These are phyloP conservation scores for Steinernema hermaphroditum DNA, from an alignment of 2,888 invertebrate genomes.

Conservation along the genomic window DNA sequence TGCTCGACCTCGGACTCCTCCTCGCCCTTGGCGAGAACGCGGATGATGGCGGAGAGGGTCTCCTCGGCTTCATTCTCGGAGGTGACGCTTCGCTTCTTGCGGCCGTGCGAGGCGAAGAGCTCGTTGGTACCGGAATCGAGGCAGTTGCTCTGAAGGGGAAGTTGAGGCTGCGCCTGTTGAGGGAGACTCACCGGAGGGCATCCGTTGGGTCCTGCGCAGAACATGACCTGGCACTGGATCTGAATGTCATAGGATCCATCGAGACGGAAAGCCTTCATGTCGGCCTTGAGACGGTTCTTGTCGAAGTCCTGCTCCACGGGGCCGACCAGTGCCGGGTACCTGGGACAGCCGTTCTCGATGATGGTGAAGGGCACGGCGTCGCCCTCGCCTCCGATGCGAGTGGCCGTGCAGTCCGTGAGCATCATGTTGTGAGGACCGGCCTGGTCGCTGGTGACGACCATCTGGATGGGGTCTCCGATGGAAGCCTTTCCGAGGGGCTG, in stretches of 20 bases:
- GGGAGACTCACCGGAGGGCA: slow-evolving; percentile 61
- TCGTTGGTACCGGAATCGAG: slow-evolving; percentile 66
- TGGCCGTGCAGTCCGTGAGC: slow-evolving; percentile 67
- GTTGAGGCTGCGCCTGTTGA: not conserved
- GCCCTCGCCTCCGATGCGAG: slow-evolving; percentile 65
- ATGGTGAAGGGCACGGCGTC: slow-evolving; percentile 66
- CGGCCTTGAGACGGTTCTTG: slow-evolving; percentile 65
- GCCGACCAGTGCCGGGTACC: slow-evolving; percentile 66
- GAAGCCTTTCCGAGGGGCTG: slow-evolving; percentile 63
- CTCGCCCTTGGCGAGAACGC: slow-evolving; percentile 66
- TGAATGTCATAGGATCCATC: slow-evolving; percentile 67
- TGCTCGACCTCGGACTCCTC: slow-evolving; percentile 55
- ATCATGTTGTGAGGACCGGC: slow-evolving; percentile 67
- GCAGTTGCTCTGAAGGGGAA: slow-evolving; percentile 60
- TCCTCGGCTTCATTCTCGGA: slow-evolving; percentile 58
- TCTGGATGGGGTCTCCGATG: slow-evolving; percentile 64
- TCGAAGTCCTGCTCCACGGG: slow-evolving; percentile 66
- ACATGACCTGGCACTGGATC: slow-evolving; percentile 66
- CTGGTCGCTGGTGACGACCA: slow-evolving; percentile 64
- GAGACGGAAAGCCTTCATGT: slow-evolving; percentile 66
- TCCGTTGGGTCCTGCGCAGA: slow-evolving; percentile 67
- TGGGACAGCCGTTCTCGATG: slow-evolving; percentile 66
- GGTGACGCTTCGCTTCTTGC: slow-evolving; percentile 59
- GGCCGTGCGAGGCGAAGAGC: slow-evolving; percentile 66
- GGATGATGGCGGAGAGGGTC: slow-evolving; percentile 65